These are phyloP conservation scores for Lysandra coridon DNA, from an alignment of 2,888 invertebrate genomes.

Conservation along the genomic window DNA sequence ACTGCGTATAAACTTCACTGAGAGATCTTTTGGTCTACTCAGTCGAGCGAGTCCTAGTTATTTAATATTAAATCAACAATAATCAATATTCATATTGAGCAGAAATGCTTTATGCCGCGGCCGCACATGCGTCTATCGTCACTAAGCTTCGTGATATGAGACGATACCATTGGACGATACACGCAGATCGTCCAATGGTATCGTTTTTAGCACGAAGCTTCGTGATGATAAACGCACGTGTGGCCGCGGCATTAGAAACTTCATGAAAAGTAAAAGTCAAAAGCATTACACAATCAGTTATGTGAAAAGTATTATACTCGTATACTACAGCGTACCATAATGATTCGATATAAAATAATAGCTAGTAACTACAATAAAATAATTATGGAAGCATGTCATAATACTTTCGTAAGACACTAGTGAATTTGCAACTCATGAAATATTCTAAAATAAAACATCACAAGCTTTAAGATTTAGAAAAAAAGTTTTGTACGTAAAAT, in stretches of 20 bases:
- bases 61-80: neutral
- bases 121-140: no score
- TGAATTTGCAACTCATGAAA: conserved; percentile 15
- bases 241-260: neutral
- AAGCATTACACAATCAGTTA: conserved; percentile 16
- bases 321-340: conserved; percentile 31
- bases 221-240: no score
- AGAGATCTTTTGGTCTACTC: neutral
- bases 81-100: neutral
- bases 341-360: conserved; percentile 22
- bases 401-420: conserved; percentile 26
- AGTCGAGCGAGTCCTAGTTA: neutral
- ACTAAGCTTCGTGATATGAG: no score
- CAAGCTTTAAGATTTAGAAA: conserved; percentile 3
- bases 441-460: conserved; percentile 2
- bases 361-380: conserved; percentile 8
- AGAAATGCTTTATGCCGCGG: neutral
- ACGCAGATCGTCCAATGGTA: no score
- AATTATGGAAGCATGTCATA: conserved; percentile 19
- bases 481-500: neutral
- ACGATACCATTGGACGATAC: no score
- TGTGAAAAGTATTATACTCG: conserved; percentile 25
- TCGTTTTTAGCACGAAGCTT: no score
- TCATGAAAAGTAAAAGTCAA: neutral
- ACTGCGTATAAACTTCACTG: neutral